These are phyloP conservation scores for Chromobotia macracanthus DNA, from an alignment of 2,797 vertebrate genomes.

Conservation along the genomic window DNA sequence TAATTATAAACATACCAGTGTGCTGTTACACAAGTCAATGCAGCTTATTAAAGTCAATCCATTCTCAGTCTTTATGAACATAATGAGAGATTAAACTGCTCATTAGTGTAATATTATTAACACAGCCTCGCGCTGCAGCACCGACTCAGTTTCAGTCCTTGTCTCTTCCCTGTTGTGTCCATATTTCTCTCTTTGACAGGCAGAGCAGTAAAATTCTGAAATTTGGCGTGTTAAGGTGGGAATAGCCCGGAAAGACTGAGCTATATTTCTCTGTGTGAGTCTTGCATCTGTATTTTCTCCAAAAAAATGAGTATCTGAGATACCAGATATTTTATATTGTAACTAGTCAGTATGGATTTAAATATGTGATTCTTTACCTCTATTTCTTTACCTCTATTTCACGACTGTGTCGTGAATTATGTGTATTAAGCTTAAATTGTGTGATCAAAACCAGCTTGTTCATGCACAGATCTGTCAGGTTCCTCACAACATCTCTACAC, in stretches of 20 bases:
- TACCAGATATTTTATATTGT: not conserved
- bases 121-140: not conserved
- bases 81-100: slow-evolving; percentile 19
- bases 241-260: not conserved
- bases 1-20: no score
- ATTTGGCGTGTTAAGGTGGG: not conserved
- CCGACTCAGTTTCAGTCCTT: not conserved
- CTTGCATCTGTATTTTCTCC: not conserved
- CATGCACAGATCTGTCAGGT: no score
- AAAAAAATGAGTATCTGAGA: no score
- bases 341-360: not conserved
- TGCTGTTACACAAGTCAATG: slow-evolving; percentile 30
- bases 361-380: no score
- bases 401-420: no score
- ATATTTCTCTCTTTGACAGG: not conserved
- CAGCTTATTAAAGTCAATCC: slow-evolving; percentile 27
- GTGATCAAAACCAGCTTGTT: no score
- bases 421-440: no score
- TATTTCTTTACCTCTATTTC: no score
- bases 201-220: not conserved
- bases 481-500: no score
- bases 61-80: not conserved
- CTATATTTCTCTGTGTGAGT: not conserved
- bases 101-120: slow-evolving; percentile 37
- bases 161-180: not conserved